Evolutionary conservation across 2,888 invertebrate species (phyloP), one percentile per base, ranked within the genome.

Genomic region (Erebia palarica): DNA sequence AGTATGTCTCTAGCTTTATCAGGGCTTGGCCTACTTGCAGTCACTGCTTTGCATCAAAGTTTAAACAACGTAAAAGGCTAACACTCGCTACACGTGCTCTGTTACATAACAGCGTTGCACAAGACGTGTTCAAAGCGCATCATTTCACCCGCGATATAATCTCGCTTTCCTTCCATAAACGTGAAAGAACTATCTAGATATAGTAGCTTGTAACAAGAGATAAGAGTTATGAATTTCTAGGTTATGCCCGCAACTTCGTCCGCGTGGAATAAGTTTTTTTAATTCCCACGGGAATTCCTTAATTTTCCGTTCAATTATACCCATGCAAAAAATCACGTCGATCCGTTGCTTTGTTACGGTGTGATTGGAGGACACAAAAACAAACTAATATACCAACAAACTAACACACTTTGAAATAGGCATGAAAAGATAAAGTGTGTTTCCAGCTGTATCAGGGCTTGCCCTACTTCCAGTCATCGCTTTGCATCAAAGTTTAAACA

Each of bases 51-150:
- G 61, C 69, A 72, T 67, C 64, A 59, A 55, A 55, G 55, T 18
- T 55, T 47, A 11, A 47, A 47, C 13, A 13, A 68, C 70, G 65
- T 68, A 75, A 73, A 73, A 73, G 71, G 73, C 70, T 68, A 36
- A n/a, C n/a, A n/a, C n/a, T n/a, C n/a, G n/a, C 47, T 61, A 66
- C 71, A 69, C 71, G 73, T 68, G 64, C 18, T 10, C 10, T 10
- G 18, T 75, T 75, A 64, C 72, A 72, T 72, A 49, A 65, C 68
- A 68, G 58, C 21, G 51, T 75, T 76, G 64, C 69, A 72, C 72
- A 73, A 76, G n/a, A n/a, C n/a, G 72, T 75, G 75, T 76, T 70
- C 71, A 72, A 67, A 65, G 73, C 71, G 73, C 71, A 51, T 61
- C 69, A 65, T 75, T 68, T 68, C 72, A 71, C 60, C 65, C 21